Conservation (phyloP, 1,140 invertebrate genomes). For the Campoletis sonorensis region DNA sequence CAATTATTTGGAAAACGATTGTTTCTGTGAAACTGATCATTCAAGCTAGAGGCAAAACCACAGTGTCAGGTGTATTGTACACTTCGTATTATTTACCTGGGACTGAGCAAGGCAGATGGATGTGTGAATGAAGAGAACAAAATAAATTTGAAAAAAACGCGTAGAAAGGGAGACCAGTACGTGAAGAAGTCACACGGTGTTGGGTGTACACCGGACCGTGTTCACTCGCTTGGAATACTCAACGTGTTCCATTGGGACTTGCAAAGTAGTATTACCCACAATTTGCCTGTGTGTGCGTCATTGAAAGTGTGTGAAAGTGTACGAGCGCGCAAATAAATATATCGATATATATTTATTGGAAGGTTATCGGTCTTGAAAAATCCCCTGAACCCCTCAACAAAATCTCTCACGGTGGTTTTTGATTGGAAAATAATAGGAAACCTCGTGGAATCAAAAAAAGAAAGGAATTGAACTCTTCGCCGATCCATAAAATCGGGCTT, state of each 20-base stretch:
- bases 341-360: neutral
- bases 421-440: neutral
- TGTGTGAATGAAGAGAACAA: neutral
- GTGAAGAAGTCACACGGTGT: conserved; percentile 67
- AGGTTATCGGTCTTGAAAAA: neutral
- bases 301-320: too few relatives aligned
- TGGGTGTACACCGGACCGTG: conserved; percentile 69
- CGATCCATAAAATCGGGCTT: too few relatives aligned
- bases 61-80: conserved; percentile 64
- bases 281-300: too few relatives aligned
- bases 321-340: neutral
- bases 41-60: conserved; percentile 65
- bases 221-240: conserved; percentile 65
- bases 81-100: neutral
- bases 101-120: neutral
- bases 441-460: neutral
- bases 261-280: conserved; percentile 29
- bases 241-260: conserved; percentile 59
- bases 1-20: neutral
- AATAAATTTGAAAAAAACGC: neutral
- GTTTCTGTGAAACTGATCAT: conserved; percentile 46
- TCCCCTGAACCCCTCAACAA: neutral
- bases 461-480: too few relatives aligned
- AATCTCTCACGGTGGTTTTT: conserved; percentile 4
- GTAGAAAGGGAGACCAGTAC: conserved; percentile 8